phyloP scores from a whole-genome alignment of 2,113 vertebrate genomes.

The Ameiurus melas region DNA sequence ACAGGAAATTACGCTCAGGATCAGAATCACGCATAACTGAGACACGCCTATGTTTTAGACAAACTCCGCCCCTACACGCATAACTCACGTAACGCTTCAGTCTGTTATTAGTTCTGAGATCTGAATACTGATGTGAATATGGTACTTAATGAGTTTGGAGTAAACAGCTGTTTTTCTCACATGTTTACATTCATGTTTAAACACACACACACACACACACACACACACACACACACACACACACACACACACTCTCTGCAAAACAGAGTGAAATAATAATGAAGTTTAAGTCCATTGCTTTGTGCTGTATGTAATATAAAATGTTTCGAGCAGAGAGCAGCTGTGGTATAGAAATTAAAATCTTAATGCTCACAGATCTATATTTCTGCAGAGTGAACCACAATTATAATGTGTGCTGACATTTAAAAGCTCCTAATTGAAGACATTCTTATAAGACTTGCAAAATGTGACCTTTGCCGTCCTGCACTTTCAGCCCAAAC shows the following conservation, averaged over 20 bases:
- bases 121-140: neutral
- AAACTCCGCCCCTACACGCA: neutral
- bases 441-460: constrained; percentile 77
- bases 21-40: neutral
- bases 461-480: constrained; percentile 80
- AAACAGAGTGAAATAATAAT: neutral
- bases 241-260: neutral
- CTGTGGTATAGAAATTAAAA: constrained; percentile 30
- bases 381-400: constrained; percentile 55
- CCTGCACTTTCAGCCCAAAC: constrained; percentile 5
- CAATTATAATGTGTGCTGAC: constrained; percentile 71
- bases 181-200: neutral
- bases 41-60: neutral
- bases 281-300: neutral
- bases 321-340: neutral
- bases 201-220: constrained; percentile 25
- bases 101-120: neutral
- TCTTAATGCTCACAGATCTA: constrained; percentile 20
- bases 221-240: constrained; percentile 21
- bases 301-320: constrained; percentile 54
- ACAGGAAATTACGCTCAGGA: neutral
- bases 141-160: neutral
- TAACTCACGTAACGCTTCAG: neutral
- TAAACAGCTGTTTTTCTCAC: neutral
- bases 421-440: constrained; percentile 81